Evolutionary conservation across 2,888 invertebrate genomes (phyloP), one percentile per base, ranked within the genome.

Genomic region (Molanna angustata): DNA sequence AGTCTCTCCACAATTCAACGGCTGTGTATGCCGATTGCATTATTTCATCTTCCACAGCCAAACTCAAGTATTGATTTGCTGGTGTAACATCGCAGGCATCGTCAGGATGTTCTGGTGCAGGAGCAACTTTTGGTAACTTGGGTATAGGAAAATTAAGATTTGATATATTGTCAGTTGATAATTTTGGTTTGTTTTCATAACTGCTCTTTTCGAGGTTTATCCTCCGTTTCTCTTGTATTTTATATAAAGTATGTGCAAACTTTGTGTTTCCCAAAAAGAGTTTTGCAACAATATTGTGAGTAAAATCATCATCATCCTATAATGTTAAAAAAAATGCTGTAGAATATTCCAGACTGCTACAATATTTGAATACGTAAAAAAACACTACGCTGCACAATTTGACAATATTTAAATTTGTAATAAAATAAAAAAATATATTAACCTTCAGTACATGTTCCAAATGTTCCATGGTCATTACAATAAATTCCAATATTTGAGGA

Each of bases 41-140:
- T 13, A 54, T 35, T 2, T 33, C 32, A 14, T 52, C 46, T 41
- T 59, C 58, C 4, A 45, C 45, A 3, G 41, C 19, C 2, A 59
- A 41, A 14, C 19, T 51, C 9, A 59, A 41, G n/a, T 48, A 56
- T 31, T 54, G 48, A 19, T 56, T 56, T 11, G 58, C 49, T 1
- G 58, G 56, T 4, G 46, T 17, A 7, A 59, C 49, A 19, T 59
- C 58, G 19, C 58, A 59, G 9, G 32, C 43, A 40, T 59, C 58
- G 17, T 59, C 58, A 2, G 56, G 58, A 42, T 51, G 49, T 13
- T 45, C 45, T 1, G 43, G 31, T 16, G 50, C 22, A 9, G 18
- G 13, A 13, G 44, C 35, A 3, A 13, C 40, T n/a, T 17, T 21
- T 16, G 39, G 45, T n/a, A n/a, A n/a, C n/a, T n/a, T n/a, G n/a